phyloP scores from a whole-genome alignment of 2,888 invertebrate species.

The Drosophila neotestacea region DNA sequence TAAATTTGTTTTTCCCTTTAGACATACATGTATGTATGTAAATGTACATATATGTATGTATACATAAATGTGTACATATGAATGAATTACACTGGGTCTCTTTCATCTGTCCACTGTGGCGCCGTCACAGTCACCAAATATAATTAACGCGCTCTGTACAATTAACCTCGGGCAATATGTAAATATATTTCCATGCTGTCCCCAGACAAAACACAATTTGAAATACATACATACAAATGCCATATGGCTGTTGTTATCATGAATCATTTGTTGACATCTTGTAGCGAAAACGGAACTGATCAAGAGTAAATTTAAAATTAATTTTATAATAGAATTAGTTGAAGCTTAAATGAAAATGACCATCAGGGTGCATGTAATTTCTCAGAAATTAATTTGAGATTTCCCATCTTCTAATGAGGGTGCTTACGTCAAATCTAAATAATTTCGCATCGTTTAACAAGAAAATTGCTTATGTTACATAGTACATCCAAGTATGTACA shows the following conservation, averaged over 20 bases:
- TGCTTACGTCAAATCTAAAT: conserved; percentile 46
- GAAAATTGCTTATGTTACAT: conserved; percentile 26
- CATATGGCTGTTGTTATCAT: conserved; percentile 3
- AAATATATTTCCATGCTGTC: conserved; percentile 58
- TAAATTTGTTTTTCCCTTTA: conserved; percentile 21
- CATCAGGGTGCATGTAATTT: conserved; percentile 35
- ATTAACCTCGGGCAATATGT: conserved; percentile 70
- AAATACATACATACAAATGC: background rate
- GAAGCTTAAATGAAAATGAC: conserved; percentile 32
- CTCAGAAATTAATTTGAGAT: conserved; percentile 32
- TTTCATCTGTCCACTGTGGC: conserved; percentile 14
- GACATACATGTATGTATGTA: background rate
- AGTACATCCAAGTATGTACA: too few species aligned
- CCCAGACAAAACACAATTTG: conserved; percentile 22
- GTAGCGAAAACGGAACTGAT: conserved; percentile 17
- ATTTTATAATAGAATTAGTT: background rate
- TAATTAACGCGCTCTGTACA: conserved; percentile 69
- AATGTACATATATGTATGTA: background rate
- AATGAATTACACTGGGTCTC: background rate
- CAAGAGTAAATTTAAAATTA: conserved; percentile 7
- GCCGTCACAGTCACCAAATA: conserved; percentile 52
- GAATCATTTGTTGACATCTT: conserved; percentile 36
- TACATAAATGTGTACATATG: background rate
- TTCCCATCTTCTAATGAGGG: conserved; percentile 22
- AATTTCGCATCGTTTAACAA: conserved; percentile 47